Evolutionary conservation across 2,113 vertebrate genomes (phyloP), one percentile per base, ranked within the genome.

Genomic region (Lepisosteus osseus): DNA sequence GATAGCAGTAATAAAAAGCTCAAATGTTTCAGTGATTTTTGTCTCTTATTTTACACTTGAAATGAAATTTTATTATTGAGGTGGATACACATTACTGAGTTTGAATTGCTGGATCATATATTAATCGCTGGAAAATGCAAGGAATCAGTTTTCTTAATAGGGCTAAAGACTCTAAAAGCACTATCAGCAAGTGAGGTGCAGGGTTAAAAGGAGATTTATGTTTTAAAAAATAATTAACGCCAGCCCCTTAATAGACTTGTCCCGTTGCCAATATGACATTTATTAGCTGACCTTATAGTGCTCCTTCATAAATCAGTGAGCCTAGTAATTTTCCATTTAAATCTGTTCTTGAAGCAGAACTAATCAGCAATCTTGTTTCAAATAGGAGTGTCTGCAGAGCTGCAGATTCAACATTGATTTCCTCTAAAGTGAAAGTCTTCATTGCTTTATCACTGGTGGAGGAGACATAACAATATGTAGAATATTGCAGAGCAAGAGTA

Each of bases 281-380:
- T 80, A 84, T 86, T 86, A 85, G 79, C 78, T 86, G 89, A 88
- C 87, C 90, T 86, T 83, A 85, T 77, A 86, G 79, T 86, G 78
- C 74, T 87, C 81, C 62, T 87, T 87, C 83, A 90, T 91, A 88
- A 92, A 90, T 90, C 85, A 90, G 72, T 79, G 80, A 83, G 82
- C 79, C 70, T 54, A 66, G 80, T 88, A 78, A 86, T 88, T 87
- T 83, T 78, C 79, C 84, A 86, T 86, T 86, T 77, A 82, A 80
- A 86, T 87, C 81, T 77, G 68, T 71, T 78, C 78, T 77, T 51
- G 72, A 79, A 87, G 84, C 86, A 78, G 85, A 89, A 84, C 84
- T 87, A 88, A 85, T 89, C 86, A 83, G 78, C 73, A 77, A 87
- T 83, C 80, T 85, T 79, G 72, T 82, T 82, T 84, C 51, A 78